Conservation (phyloP, 2,113 vertebrate genomes). For the Scolopax mira region DNA sequence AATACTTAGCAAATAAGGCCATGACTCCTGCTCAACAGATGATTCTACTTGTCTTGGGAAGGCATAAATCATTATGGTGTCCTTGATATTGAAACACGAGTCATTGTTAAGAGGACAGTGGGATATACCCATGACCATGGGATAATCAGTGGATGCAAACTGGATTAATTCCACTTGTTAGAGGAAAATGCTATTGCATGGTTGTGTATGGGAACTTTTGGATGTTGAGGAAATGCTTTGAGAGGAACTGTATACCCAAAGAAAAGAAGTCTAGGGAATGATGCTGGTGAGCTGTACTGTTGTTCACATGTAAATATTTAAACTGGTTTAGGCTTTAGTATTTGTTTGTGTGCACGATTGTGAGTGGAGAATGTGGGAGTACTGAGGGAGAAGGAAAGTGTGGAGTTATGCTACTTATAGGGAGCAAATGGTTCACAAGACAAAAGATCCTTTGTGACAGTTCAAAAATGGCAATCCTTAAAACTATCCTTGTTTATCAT, state of each 20-base stretch:
- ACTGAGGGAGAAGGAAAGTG: background rate
- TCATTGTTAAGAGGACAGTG: background rate
- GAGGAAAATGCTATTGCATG: background rate
- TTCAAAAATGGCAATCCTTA: background rate
- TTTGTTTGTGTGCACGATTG: background rate
- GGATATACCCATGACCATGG: background rate
- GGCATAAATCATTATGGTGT: background rate
- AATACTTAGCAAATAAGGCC: constrained; percentile 16
- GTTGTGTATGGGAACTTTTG: background rate
- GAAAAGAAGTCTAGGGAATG: background rate
- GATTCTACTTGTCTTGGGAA: background rate
- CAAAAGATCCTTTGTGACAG: background rate
- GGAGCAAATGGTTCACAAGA: background rate
- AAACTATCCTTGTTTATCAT: background rate
- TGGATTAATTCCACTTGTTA: background rate
- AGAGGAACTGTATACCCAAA: background rate
- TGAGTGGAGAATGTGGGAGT: background rate
- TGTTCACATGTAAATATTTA: background rate
- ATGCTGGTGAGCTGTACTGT: background rate
- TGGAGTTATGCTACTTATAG: background rate
- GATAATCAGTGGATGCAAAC: background rate
- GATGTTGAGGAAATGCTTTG: background rate
- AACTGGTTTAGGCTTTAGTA: background rate
- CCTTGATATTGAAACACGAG: background rate
- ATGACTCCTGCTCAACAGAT: background rate